These are phyloP conservation scores for Dione vanillae DNA, from an alignment of 2,888 invertebrate genomes.

Conservation along the genomic window DNA sequence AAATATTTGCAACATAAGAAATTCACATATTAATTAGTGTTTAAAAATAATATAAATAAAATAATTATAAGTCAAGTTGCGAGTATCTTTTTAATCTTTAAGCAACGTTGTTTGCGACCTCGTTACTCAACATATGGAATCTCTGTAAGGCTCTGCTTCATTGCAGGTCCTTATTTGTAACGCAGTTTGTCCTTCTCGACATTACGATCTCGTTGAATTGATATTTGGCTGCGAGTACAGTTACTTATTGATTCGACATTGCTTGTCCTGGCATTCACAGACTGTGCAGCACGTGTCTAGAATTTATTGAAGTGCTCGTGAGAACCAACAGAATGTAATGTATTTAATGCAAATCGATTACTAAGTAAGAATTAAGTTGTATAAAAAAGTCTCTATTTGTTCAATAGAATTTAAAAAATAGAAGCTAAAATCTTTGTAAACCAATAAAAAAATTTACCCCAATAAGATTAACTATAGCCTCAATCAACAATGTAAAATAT, in stretches of 20 bases:
- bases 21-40: too few species aligned
- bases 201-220: slow-evolving; percentile 57
- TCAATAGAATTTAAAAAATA: too few species aligned
- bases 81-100: slow-evolving; percentile 46
- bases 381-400: neutral
- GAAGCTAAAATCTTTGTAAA: too few species aligned
- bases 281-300: slow-evolving; percentile 65
- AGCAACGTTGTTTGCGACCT: slow-evolving; percentile 47
- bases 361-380: slow-evolving; percentile 15
- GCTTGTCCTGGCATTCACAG: slow-evolving; percentile 71
- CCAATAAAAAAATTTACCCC: too few species aligned
- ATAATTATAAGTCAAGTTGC: neutral
- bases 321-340: slow-evolving; percentile 66
- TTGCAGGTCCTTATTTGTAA: slow-evolving; percentile 50
- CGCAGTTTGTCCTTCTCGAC: slow-evolving; percentile 55
- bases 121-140: slow-evolving; percentile 26
- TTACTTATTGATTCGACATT: slow-evolving; percentile 80
- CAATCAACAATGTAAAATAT: too few species aligned
- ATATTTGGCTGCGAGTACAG: slow-evolving; percentile 76
- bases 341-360: slow-evolving; percentile 57
- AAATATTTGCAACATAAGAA: too few species aligned
- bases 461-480: too few species aligned
- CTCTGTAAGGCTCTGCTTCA: slow-evolving; percentile 36
- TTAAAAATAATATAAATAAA: neutral
- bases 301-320: slow-evolving; percentile 70